Percentiles rank a stretch among this genome's conserved stretches.
phyloP scores from a whole-genome alignment of 2,113 vertebrate genomes.

The Crotophaga sulcirostris region DNA sequence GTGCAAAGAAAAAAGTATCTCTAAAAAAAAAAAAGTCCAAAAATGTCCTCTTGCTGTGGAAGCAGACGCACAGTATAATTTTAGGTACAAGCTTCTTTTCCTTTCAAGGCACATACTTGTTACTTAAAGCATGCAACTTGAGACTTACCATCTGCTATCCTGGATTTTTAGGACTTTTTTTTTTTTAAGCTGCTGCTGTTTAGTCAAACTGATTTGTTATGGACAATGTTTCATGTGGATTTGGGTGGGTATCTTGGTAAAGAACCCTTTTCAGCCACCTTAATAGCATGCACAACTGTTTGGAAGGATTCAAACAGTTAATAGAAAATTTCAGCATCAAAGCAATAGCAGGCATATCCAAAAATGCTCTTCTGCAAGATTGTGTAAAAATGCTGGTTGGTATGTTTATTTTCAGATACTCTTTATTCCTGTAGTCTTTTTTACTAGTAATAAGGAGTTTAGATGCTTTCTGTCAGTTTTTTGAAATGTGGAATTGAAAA shows the following conservation, averaged over 20 bases:
- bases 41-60: constrained; percentile 46
- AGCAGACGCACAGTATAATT: constrained; percentile 36
- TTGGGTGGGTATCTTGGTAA: neutral
- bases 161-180: constrained; percentile 34
- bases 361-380: neutral
- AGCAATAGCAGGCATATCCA: neutral
- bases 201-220: constrained; percentile 1
- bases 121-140: constrained; percentile 57
- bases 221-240: neutral
- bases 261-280: neutral
- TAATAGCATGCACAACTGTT: neutral
- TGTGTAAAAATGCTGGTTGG: neutral
- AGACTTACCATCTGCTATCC: constrained; percentile 56
- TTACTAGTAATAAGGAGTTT: neutral
- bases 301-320: neutral
- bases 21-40: neutral
- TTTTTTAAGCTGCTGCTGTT: constrained; percentile 24
- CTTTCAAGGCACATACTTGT: constrained; percentile 50
- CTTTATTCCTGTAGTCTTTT: neutral
- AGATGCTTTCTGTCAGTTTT: neutral
- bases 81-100: constrained; percentile 51
- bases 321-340: neutral
- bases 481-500: neutral
- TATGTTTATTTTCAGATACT: neutral
- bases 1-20: neutral